Percentiles rank a stretch among this genome's conserved stretches.
phyloP scores from a whole-genome alignment of 2,797 vertebrate species.

The Yasuhikotakia modesta region DNA sequence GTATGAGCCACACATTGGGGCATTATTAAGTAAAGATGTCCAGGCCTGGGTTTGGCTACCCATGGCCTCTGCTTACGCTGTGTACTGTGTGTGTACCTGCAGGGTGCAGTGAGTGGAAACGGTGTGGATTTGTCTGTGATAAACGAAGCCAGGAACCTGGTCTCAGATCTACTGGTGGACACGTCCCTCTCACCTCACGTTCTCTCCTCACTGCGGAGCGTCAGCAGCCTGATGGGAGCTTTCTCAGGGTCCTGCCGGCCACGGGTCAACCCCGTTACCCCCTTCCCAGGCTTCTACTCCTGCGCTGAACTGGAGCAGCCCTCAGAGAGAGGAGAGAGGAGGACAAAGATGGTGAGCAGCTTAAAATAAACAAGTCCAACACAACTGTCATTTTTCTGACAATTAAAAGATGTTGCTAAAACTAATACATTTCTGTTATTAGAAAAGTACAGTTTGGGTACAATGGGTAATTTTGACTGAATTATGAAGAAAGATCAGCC shows the following conservation, averaged over 20 bases:
- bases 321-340: conserved; percentile 86
- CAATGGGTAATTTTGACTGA: too few relatives aligned
- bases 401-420: too few relatives aligned
- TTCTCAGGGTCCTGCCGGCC: conserved; percentile 93
- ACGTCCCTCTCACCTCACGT: conserved; percentile 84
- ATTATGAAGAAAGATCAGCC: too few relatives aligned
- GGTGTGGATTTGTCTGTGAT: conserved; percentile 91
- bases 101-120: conserved; percentile 85
- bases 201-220: conserved; percentile 83
- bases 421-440: too few relatives aligned
- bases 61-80: too few relatives aligned
- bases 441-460: too few relatives aligned
- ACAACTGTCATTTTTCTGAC: not conserved
- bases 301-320: conserved; percentile 87
- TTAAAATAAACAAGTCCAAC: too few relatives aligned
- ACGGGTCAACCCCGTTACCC: conserved; percentile 88
- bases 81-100: conserved; percentile 40
- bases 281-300: conserved; percentile 92
- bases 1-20: too few relatives aligned
- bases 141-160: conserved; percentile 88
- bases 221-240: conserved; percentile 90
- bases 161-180: conserved; percentile 89
- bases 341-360: conserved; percentile 85
- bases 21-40: too few relatives aligned
- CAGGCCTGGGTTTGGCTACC: too few relatives aligned